These are phyloP conservation scores for Andrena praecox DNA, from an alignment of 2,888 invertebrate species.

Conservation along the genomic window DNA sequence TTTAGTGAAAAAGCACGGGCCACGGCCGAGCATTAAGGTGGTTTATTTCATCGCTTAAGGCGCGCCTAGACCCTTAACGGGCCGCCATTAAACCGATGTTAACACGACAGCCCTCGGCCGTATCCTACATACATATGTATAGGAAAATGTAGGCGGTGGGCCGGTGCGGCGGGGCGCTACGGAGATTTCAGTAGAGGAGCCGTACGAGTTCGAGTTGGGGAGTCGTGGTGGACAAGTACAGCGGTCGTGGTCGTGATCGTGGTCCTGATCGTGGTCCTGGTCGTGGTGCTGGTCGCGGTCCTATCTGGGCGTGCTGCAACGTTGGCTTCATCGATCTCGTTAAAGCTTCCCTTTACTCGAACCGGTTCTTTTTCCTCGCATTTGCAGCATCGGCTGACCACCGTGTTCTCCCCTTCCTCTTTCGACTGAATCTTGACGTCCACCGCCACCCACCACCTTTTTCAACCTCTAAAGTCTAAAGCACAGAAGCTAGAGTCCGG, in stretches of 20 bases:
- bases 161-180: neutral
- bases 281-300: no score
- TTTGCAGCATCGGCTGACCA: conserved; percentile 45
- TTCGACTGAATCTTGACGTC: conserved; percentile 28
- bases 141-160: neutral
- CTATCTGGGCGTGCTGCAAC: conserved; percentile 42
- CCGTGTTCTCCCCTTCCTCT: conserved; percentile 1
- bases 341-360: conserved; percentile 75
- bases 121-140: no score
- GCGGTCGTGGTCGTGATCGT: conserved; percentile 10
- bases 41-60: conserved; percentile 68
- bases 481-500: no score
- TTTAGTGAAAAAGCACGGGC: conserved; percentile 47
- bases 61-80: conserved; percentile 55
- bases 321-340: conserved; percentile 79
- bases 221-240: conserved; percentile 44
- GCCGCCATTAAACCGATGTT: conserved; percentile 70
- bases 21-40: conserved; percentile 52
- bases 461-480: conserved; percentile 23
- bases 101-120: conserved; percentile 53
- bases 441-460: conserved; percentile 31
- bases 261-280: no score
- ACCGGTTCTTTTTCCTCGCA: conserved; percentile 64
- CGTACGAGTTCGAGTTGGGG: neutral
- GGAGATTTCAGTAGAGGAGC: conserved; percentile 25